Evolutionary conservation across 64 coral and sea anemone genomes (phyloP), one percentile per base, ranked within the genome.

Genomic region (Astreopora myriophthalma): DNA sequence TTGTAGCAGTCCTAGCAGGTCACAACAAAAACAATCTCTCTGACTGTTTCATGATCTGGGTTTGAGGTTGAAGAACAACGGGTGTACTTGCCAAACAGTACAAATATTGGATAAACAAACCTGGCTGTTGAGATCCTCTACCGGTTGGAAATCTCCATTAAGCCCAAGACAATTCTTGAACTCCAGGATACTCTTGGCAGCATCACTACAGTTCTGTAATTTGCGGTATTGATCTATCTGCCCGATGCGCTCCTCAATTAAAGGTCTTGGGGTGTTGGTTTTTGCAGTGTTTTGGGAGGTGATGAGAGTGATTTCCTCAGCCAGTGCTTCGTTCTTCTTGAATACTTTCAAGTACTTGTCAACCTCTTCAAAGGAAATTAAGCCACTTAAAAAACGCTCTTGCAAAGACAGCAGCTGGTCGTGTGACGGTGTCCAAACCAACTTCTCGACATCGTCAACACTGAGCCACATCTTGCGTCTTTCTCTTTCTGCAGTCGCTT

Each of bases 281-380:
- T 48, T 29, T 38, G 19, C 25, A 32, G 3, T 23, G 19, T 23
- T 28, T 27, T 49, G 69, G 58, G 69, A 75, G 22, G n/a, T 73
- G 7, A 92, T 25, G 1, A 92, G 68, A 55, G 5, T 36, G 37
- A 92, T 66, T 60, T 92, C 89, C 34, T 35, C 38, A 16, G 12
- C 32, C 20, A 92, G 24, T 32, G 63, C 68, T 24, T 64, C 61
- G 22, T 64, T 64, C 24, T 16, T 13, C 23, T 25, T 9, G 30
- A 96, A 96, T 3, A 24, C 60, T 11, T 8, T 73, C n/a, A 94
- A 88, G 39, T 60, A 26, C 34, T 73, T 83, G 65, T 94, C 92
- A 27, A 94, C 28, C 2, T 94, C 85, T 30, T 73, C 29, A 14
- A 94, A 77, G 10, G 34, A 29, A 80, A 89, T 88, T 11, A 33